Evolutionary conservation across 2,888 invertebrate species (phyloP), one percentile per base, ranked within the genome.

Genomic region (Biston betularia): DNA sequence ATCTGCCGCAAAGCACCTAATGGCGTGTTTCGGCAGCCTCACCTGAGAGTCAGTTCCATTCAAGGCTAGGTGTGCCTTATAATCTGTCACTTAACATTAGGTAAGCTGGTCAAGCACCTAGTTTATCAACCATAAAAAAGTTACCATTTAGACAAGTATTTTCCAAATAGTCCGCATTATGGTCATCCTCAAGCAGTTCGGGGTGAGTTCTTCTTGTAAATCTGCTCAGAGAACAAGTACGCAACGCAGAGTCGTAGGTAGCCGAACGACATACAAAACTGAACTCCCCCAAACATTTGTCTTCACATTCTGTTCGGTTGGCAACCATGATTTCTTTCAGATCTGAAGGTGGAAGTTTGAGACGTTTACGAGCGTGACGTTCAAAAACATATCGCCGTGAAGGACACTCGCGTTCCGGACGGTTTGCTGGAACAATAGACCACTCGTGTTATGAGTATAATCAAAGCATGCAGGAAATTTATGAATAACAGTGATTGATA

Each of bases 331-430:
- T 96, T 90, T 98, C 98, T 86, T 98, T 98, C 55, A 97, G 94
- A 82, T 97, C 97, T 7, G 97, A 96, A 48, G 96, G 92, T 12
- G 97, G 96, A 34, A 98, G 93, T 84, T 97, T 97, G 60, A 98
- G 87, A 74, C 97, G 97, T 82, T 97, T 98, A 14, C 97, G 94
- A 1, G 97, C 97, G 83, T 98, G 97, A 64, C 98, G 94, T 86
- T 98, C 98, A 81, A 98, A 98, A 9, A 98, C 97, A 87, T 98
- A 98, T 53, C 97, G 95, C 52, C 98, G 95, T 72, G 97, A 97
- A 0, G 98, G 97, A 78, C 98, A 98, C 88, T 98, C 97, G 59
- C 97, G 94, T 88, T 97, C 98, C 33, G 98, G 97, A 78, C 97
- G 95, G 86, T 96, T 97, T 7, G 98, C 93, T 93, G 75, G 71